Evolutionary conservation across 2,888 invertebrate genomes (phyloP), one percentile per base, ranked within the genome.

Genomic region (Conistra vaccinii): DNA sequence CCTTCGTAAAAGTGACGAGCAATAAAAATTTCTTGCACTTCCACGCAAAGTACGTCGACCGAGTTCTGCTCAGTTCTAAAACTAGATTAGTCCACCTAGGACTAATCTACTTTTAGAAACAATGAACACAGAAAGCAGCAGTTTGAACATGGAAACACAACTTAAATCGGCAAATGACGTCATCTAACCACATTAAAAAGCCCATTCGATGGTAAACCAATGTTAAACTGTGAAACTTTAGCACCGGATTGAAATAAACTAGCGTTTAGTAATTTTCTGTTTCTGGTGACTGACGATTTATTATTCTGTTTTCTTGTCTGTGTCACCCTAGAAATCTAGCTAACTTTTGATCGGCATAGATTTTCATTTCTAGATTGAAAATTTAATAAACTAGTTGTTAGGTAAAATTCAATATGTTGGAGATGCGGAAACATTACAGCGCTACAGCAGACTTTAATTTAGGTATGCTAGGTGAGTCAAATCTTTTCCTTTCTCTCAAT

Each of bases 181-280:
- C 60, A 78, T 48, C 53, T 73, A 55, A 29, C 23, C n/a, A 48
- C 60, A 73, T 73, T 65, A 73, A 80, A 73, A 74, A 29, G 53
- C 53, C 32, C 53, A 60, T 80, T n/a, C 26, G 55, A 39, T 60
- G 53, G 60, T 55, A 61, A 45, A 73, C 61, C 55, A 66, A 66
- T 39, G 26, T 32, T 55, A 12, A 80, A 66, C 61, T 66, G 32
- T 35, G 10, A 57, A 72, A 72, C n/a, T 63, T 48, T 48, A n/a
- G 39, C 29, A 76, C 48, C 6, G 51, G 61, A 78, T 66, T 61
- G 14, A 81, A 81, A 61, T 66, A 39, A 66, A 75, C 53, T 61
- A 55, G n/a, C 32, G 45, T 66, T 51, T 66, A 61, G 23, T 61
- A 66, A 26, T 74, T 55, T 55, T 55, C 45, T 39, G n/a, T 65